Conservation (phyloP, 2,888 invertebrate genomes). For the Monoplex corrugatus region DNA sequence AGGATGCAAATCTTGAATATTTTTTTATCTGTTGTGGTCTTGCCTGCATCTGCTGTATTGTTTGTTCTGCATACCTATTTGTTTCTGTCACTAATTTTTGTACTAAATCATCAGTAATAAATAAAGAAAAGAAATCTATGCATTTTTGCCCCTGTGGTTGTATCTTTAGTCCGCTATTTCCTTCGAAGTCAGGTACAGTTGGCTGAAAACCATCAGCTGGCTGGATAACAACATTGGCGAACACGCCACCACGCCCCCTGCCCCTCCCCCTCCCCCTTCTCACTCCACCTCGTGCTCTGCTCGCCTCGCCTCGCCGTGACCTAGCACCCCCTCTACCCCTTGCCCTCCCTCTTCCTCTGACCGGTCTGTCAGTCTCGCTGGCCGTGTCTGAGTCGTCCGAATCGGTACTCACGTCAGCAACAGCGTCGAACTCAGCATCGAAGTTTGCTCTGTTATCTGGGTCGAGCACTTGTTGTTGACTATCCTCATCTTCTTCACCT, state of each 20-base stretch:
- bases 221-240: not conserved
- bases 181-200: not conserved
- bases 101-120: constrained; percentile 16
- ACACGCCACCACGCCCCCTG: not conserved
- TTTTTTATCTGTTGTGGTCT: not conserved
- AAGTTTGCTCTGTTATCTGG: not conserved
- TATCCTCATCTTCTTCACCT: not conserved
- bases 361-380: not conserved
- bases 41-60: not conserved
- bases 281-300: not conserved
- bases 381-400: not conserved
- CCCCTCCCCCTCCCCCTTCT: not conserved
- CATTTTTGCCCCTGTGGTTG: not conserved
- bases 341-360: not conserved
- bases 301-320: not conserved
- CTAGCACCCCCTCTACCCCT: not conserved
- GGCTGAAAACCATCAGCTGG: not conserved
- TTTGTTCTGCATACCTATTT: constrained; percentile 33
- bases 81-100: constrained; percentile 25
- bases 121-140: not conserved
- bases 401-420: not conserved
- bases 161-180: constrained; percentile 8
- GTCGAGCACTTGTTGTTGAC: not conserved
- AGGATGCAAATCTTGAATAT: not conserved
- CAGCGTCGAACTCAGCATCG: not conserved